phyloP scores from a whole-genome alignment of 2,113 vertebrate species.

The Phasianus colchicus region DNA sequence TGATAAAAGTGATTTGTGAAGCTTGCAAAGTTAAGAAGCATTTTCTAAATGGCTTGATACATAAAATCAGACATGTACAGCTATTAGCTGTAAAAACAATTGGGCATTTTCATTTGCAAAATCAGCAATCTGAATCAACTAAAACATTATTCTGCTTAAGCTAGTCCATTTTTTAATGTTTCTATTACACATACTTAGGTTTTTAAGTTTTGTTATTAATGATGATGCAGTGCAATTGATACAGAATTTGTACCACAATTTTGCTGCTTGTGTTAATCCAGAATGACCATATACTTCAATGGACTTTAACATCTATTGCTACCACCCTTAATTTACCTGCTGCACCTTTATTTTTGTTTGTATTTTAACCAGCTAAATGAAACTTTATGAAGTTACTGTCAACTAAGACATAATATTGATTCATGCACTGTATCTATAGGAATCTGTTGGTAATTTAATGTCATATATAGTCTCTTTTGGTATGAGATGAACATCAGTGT shows the following conservation, averaged over 20 bases:
- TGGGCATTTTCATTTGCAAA: conserved; percentile 58
- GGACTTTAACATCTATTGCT: neutral
- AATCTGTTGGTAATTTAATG: conserved; percentile 32
- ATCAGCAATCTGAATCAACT: conserved; percentile 44
- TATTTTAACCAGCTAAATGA: neutral
- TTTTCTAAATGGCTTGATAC: conserved; percentile 36
- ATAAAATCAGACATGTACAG: neutral
- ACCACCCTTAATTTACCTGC: neutral
- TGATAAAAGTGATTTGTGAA: conserved; percentile 53
- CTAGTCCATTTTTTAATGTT: conserved; percentile 13
- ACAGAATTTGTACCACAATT: neutral
- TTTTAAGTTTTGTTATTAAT: conserved; percentile 28
- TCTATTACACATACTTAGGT: neutral
- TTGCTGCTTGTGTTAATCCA: neutral
- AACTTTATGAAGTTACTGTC: neutral
- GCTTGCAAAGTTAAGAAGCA: neutral
- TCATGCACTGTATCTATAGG: neutral
- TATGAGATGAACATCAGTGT: neutral
- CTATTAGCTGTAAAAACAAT: conserved; percentile 58
- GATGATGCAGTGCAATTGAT: neutral
- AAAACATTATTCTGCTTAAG: conserved; percentile 53
- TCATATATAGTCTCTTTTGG: conserved; percentile 1
- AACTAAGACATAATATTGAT: neutral
- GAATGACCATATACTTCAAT: conserved; percentile 23
- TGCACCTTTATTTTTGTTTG: neutral